Percentiles rank a stretch among this genome's conserved stretches.
phyloP scores from a whole-genome alignment of 2,113 vertebrate genomes.

The Ornithorhynchus anatinus region DNA sequence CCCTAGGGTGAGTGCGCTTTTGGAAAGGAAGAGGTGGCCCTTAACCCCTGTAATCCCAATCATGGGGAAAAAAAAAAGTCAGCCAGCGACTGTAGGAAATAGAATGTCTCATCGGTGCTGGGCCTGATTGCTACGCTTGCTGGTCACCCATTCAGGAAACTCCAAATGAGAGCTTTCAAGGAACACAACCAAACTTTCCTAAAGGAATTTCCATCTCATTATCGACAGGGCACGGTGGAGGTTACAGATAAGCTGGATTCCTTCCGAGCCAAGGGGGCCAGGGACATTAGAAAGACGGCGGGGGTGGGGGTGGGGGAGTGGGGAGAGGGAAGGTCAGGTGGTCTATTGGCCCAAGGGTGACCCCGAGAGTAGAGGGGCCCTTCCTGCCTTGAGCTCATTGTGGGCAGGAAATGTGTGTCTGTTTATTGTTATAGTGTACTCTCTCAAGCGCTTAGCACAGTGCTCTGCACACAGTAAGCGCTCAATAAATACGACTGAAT shows the following conservation, averaged over 20 bases:
- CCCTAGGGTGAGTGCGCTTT: conserved; percentile 8
- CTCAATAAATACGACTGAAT: too few species aligned
- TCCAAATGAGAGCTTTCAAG: neutral
- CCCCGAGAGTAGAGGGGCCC: neutral
- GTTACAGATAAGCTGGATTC: neutral
- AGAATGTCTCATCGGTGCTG: too few species aligned
- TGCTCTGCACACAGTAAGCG: too few species aligned
- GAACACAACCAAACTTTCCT: conserved; percentile 10
- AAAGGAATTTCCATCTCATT: neutral
- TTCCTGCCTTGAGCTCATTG: too few species aligned
- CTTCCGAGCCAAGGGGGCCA: neutral
- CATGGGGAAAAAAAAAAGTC: conserved; percentile 20
- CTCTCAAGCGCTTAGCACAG: too few species aligned
- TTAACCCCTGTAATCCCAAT: conserved; percentile 8
- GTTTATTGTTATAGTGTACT: too few species aligned
- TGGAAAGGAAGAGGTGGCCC: conserved; percentile 3
- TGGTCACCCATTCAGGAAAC: conserved; percentile 22
- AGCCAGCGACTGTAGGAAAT: neutral
- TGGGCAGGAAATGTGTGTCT: too few species aligned
- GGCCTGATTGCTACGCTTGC: conserved; percentile 5
- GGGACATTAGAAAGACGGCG: neutral
- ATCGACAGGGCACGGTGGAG: neutral
- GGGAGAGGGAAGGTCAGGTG: too few species aligned
- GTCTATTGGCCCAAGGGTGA: too few species aligned
- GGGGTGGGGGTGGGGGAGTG: too few species aligned